These are phyloP conservation scores for Drosophila cyrtoloma DNA, from an alignment of 2,888 invertebrate genomes.

Conservation along the genomic window DNA sequence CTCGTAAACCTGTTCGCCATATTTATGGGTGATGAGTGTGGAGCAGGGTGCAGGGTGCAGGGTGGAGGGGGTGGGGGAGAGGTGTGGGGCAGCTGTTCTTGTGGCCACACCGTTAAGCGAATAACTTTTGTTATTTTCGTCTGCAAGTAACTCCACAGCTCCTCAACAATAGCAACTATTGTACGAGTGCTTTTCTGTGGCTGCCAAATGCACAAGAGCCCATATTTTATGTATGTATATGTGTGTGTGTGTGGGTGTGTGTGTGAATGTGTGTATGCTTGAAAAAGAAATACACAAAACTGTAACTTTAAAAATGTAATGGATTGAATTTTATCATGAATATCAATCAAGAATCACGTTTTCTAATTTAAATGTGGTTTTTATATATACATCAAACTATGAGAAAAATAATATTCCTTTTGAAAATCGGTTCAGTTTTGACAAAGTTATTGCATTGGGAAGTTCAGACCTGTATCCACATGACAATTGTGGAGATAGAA, in stretches of 20 bases:
- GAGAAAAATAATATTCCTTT: background rate
- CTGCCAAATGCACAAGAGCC: constrained; percentile 31
- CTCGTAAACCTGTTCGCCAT: constrained; percentile 52
- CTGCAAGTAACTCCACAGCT: constrained; percentile 1
- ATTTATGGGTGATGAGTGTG: constrained; percentile 37
- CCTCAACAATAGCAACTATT: constrained; percentile 13
- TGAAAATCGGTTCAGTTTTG: background rate
- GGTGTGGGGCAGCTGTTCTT: constrained; percentile 9
- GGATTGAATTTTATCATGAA: background rate
- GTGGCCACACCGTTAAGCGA: constrained; percentile 46
- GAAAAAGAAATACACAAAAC: background rate
- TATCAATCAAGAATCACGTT: background rate
- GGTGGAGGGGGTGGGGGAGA: too few relatives aligned
- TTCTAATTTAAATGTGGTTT: background rate
- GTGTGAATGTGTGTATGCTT: background rate
- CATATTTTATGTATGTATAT: background rate
- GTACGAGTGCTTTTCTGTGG: constrained; percentile 54
- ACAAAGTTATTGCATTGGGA: background rate
- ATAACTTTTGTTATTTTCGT: constrained; percentile 65
- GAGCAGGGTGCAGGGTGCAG: too few relatives aligned
- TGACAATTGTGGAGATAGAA: background rate
- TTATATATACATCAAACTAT: background rate
- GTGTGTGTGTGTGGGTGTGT: background rate
- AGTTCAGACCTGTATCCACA: too few relatives aligned
- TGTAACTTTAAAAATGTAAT: background rate